Conservation (phyloP, 1,140 invertebrate genomes). For the Rhagoletis pomonella region DNA sequence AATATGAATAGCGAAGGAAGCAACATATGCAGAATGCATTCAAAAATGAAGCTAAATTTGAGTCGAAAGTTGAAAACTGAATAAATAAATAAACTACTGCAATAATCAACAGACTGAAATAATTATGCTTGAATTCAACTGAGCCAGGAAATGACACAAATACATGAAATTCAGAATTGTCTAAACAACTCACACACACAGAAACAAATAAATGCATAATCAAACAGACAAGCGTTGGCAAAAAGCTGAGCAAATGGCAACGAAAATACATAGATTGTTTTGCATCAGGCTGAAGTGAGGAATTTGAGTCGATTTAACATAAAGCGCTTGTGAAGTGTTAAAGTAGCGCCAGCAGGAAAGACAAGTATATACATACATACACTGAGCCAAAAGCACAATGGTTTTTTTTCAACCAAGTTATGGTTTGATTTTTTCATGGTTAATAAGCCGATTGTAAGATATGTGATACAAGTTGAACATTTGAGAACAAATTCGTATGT, state of each 20-base stretch:
- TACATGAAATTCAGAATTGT: slow-evolving; percentile 12
- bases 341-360: slow-evolving; percentile 12
- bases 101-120: slow-evolving; percentile 38
- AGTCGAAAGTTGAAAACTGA: slow-evolving; percentile 19
- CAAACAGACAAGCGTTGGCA: not conserved
- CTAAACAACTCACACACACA: not conserved
- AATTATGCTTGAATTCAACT: slow-evolving; percentile 23
- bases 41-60: slow-evolving; percentile 6
- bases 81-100: slow-evolving; percentile 39
- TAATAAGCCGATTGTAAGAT: too few relatives aligned
- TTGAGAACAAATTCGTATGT: too few relatives aligned
- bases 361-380: not conserved
- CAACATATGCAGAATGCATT: not conserved
- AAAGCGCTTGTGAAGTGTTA: slow-evolving; percentile 20
- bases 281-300: not conserved
- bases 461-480: too few relatives aligned
- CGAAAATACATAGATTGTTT: not conserved
- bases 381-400: not conserved
- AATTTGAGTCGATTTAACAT: slow-evolving; percentile 46
- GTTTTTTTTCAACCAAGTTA: too few relatives aligned
- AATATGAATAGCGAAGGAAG: slow-evolving; percentile 10
- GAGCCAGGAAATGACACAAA: not conserved
- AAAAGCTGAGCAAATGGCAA: slow-evolving; percentile 17
- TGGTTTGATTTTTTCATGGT: too few relatives aligned
- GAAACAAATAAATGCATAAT: not conserved